Base-by-base conservation (phyloP, 2,797 vertebrate species). In the Erpetoichthys calabaricus region DNA sequence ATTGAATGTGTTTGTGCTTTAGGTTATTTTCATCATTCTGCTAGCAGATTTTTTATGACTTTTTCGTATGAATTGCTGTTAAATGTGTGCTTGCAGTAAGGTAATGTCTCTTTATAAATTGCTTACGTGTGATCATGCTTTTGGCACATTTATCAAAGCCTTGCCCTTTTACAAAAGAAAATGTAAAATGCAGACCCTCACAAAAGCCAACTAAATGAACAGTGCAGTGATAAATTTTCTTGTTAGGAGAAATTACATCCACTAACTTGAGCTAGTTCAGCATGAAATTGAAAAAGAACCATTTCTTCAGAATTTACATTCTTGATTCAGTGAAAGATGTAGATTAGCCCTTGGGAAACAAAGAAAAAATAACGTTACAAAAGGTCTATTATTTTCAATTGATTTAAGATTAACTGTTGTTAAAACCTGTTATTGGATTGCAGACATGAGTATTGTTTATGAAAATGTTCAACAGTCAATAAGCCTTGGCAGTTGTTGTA, bases 241-340 rank as follows among this genome's bases (percentile, higher is more conserved):
- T 94, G 92, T 97, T 97, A 97, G 91, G 85, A 90, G 86, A 91
- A 97, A 95, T 96, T 97, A 94, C 90, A 69, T 85, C 86, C 88
- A 80, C 89, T 93, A 94, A 96, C 90, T 94, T 94, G 89, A 95
- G 89, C 86, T 93, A 91, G 89, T 90, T 95, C 88, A 98, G 91
- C 93, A 98, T 98, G 95, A 98, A 98, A 98, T 98, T 98, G 94
- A 93, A 97, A 98, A 97, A 85, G 91, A 90, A 90, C 91, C 90
- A 90, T 95, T 97, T 88, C 88, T 84, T 80, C 84, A 84, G 89
- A 83, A 98, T 98, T 98, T 97, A 89, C 89, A 94, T 97, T 94
- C 93, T 95, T 96, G 90, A 97, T 97, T 94, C 92, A 88, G 83
- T 86, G 86, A 87, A 79, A 90, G 89, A 91, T 89, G 87, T 88